Evolutionary conservation across 2,797 vertebrate species (phyloP).

Genomic region (Tinamus major): DNA sequence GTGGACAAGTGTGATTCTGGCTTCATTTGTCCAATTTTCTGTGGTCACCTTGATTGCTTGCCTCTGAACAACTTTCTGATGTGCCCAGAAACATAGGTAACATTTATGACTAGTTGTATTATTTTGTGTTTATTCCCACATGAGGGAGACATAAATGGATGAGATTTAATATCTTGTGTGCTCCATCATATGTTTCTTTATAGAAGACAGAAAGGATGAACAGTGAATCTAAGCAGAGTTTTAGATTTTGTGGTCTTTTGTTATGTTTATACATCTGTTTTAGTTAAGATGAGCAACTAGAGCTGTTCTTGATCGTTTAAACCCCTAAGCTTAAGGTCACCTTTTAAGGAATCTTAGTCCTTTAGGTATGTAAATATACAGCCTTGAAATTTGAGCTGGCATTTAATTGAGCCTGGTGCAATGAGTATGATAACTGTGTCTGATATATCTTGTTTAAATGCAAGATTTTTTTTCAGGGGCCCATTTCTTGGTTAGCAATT

Average conservation of each 20-base stretch:
- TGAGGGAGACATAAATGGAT: background rate
- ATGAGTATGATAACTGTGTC: background rate
- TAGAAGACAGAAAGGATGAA: background rate
- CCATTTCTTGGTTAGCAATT: background rate
- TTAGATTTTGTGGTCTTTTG: background rate
- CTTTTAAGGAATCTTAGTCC: background rate
- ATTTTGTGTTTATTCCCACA: background rate
- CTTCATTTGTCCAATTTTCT: background rate
- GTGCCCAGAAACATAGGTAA: background rate
- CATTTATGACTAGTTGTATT: background rate
- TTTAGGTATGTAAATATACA: background rate
- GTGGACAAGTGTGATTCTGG: background rate
- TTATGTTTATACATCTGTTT: background rate
- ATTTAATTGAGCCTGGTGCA: background rate
- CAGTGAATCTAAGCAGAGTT: background rate
- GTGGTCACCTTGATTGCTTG: background rate
- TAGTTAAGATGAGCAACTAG: background rate
- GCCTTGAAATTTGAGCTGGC: background rate
- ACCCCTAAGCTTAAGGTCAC: background rate
- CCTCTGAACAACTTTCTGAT: background rate
- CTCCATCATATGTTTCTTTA: background rate
- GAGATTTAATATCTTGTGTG: background rate
- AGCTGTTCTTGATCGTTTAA: background rate
- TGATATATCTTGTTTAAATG: background rate
- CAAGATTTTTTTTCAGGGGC: background rate